These are phyloP conservation scores for Pogonomyrmex barbatus DNA, from an alignment of 1,140 invertebrate genomes.

Conservation along the genomic window DNA sequence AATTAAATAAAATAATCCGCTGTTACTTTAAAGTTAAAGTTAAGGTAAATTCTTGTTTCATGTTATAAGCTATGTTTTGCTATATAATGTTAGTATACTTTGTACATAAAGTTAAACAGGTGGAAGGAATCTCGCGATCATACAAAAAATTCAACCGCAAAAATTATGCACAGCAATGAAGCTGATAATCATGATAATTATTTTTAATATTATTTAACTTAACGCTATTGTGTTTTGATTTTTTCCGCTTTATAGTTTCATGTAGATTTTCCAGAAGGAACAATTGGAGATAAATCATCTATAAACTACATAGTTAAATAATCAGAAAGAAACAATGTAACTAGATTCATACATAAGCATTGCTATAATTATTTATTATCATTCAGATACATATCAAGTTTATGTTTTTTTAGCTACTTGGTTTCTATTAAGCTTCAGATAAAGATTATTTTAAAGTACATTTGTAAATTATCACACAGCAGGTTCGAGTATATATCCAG, in stretches of 20 bases:
- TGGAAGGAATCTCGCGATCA: neutral
- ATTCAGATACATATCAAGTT: neutral
- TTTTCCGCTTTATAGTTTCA: neutral
- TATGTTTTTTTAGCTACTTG: neutral
- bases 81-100: slow-evolving; percentile 16
- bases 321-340: neutral
- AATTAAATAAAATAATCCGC: too few relatives aligned
- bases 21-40: too few relatives aligned
- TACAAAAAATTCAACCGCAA: neutral
- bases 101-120: neutral
- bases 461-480: neutral
- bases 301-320: neutral
- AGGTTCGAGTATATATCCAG: slow-evolving; percentile 45
- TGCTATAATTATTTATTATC: neutral
- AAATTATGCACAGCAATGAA: neutral
- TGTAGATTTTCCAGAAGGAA: neutral
- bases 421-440: neutral
- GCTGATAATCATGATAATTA: neutral
- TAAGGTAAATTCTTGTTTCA: neutral
- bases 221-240: neutral
- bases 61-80: neutral
- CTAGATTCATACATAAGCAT: neutral
- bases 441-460: neutral
- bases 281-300: neutral
- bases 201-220: neutral